Base-by-base conservation (phyloP, 2,797 vertebrate genomes). In the Micrastur ruficollis region DNA sequence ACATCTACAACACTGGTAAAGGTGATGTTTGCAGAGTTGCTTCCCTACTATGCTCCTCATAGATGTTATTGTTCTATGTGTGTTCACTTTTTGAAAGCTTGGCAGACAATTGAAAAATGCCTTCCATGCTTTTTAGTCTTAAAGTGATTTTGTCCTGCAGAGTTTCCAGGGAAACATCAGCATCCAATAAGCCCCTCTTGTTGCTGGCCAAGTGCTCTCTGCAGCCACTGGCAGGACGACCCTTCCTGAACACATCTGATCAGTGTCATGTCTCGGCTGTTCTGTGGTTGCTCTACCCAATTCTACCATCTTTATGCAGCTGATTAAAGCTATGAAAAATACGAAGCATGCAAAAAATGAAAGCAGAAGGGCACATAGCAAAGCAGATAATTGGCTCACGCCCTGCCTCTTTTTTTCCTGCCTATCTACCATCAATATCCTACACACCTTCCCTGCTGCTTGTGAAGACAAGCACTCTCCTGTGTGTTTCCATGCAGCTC, bases 381-480 rank as follows among this genome's bases (percentile, higher is more conserved):
- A 72, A 78, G 56, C 46, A 94, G 90, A 65, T 53, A 92, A 49
- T 3, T 27, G 61, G 26, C 80, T 94, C 70, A 62, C 31, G 65
- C 71, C 76, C 68, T 74, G 79, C n/a, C 70, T 70, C n/a, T 72
- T 82, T 70, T 85, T 70, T 15, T 21, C 44, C 47, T 74, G 71
- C 66, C 73, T 95, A 86, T 89, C 86, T 91, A 5, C 79, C 91
- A 86, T 86, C 80, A 71, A 44, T 38, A 71, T 8, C 74, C 73
- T 53, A 26, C 84, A 86, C 66, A 38, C 58, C 85, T 89, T 90
- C 40, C 62, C 56, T 66, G 79, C 21, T 75, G 70, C 88, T 47
- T 94, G 91, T 95, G 85, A 91, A 63, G 87, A 90, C 89, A 94
- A 66, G 90, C 61, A 58, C 34, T 38, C 53, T 50, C 40, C 66